Conservation (phyloP, 2,113 vertebrate species). For the Calidris pugnax region DNA sequence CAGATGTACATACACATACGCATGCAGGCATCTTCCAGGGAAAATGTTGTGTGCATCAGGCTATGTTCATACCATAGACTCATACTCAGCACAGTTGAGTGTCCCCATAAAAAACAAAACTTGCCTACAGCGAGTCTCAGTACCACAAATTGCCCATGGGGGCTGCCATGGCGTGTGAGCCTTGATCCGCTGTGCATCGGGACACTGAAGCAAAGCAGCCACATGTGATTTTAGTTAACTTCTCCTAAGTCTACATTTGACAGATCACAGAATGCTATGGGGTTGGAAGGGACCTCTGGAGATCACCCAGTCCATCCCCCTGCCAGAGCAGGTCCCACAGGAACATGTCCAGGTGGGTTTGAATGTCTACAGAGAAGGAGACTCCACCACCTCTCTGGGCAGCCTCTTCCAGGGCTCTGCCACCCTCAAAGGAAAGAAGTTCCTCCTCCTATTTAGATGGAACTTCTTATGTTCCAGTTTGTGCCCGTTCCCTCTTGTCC, state of each 20-base stretch:
- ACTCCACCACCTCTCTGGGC: too few relatives aligned
- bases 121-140: background rate
- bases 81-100: background rate
- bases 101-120: background rate
- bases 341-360: too few relatives aligned
- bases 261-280: background rate
- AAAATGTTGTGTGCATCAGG: background rate
- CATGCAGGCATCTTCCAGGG: background rate
- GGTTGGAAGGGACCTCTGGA: too few relatives aligned
- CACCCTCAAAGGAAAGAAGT: too few relatives aligned
- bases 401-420: too few relatives aligned
- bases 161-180: background rate
- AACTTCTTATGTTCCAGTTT: too few relatives aligned
- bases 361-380: too few relatives aligned
- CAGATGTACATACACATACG: background rate
- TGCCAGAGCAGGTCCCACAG: too few relatives aligned
- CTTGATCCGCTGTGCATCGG: background rate
- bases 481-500: too few relatives aligned
- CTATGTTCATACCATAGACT: background rate
- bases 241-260: background rate
- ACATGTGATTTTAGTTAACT: background rate
- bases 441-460: too few relatives aligned
- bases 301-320: too few relatives aligned
- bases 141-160: background rate
- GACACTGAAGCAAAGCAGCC: background rate